Evolutionary conservation across 2,113 vertebrate genomes (phyloP).

Genomic region (Dascyllus trimaculatus): DNA sequence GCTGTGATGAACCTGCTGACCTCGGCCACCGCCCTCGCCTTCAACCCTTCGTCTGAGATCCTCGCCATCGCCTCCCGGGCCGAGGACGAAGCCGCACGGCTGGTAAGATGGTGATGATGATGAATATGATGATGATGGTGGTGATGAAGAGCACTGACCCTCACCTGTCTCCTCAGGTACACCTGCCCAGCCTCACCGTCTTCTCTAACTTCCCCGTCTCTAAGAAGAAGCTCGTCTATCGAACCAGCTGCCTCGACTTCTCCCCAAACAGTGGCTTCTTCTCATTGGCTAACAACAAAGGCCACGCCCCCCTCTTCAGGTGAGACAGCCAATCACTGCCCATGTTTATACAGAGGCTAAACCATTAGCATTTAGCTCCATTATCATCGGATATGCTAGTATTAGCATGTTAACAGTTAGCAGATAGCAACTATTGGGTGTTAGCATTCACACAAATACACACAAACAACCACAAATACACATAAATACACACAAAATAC

Average conservation of each 20-base stretch:
- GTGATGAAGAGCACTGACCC: background rate
- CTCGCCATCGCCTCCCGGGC: conserved; percentile 90
- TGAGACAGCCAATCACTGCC: conserved; percentile 59
- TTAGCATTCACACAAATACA: too few relatives aligned
- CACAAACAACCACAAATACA: too few relatives aligned
- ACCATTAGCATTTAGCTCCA: too few relatives aligned
- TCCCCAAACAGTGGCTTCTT: conserved; percentile 96
- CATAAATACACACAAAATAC: too few relatives aligned
- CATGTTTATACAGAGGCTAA: background rate
- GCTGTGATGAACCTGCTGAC: conserved; percentile 95
- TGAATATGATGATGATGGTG: background rate
- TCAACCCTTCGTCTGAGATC: conserved; percentile 92
- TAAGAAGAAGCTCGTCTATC: conserved; percentile 85
- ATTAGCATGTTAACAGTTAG: background rate
- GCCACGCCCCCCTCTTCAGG: conserved; percentile 93
- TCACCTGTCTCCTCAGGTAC: conserved; percentile 84
- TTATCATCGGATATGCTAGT: background rate
- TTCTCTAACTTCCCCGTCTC: conserved; percentile 95
- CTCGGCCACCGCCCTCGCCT: conserved; percentile 87
- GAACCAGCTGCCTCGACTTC: conserved; percentile 89
- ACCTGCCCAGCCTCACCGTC: conserved; percentile 91
- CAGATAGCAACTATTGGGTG: too few relatives aligned
- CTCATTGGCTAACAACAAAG: conserved; percentile 94
- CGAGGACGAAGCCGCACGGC: conserved; percentile 88
- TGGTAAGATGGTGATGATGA: conserved; percentile 83